Conservation (phyloP, 2,113 vertebrate species). For the Charina bottae region DNA sequence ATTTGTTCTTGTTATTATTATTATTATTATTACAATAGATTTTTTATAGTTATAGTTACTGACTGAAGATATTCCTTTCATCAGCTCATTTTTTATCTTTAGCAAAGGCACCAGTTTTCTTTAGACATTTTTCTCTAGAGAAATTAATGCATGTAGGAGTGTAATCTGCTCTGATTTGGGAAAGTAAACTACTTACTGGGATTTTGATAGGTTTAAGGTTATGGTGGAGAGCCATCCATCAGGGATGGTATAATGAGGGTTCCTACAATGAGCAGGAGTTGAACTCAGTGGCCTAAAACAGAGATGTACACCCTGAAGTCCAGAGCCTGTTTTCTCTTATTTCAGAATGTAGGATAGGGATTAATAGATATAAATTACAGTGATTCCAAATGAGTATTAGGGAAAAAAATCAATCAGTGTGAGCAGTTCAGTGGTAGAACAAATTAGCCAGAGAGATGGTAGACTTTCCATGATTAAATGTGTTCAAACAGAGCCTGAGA, state of each 20-base stretch:
- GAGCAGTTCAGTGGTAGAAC: too few relatives aligned
- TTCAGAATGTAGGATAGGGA: neutral
- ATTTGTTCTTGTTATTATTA: too few relatives aligned
- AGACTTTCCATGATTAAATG: too few relatives aligned
- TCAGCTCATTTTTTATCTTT: neutral
- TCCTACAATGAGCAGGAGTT: neutral
- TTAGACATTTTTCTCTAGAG: neutral
- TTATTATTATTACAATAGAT: too few relatives aligned
- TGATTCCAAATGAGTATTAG: neutral
- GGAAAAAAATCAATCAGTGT: neutral
- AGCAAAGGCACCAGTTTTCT: neutral
- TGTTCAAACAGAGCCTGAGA: too few relatives aligned
- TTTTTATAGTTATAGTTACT: neutral
- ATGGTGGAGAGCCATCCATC: neutral
- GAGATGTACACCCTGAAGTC: neutral
- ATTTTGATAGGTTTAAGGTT: neutral
- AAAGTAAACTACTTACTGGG: neutral
- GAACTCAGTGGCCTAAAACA: neutral
- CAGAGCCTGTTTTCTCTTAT: neutral
- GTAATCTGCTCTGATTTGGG: neutral
- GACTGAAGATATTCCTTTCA: neutral
- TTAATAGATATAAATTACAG: neutral
- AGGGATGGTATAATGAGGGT: neutral
- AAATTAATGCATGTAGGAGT: neutral
- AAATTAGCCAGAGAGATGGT: too few relatives aligned